phyloP scores from a whole-genome alignment of 2,797 vertebrate genomes.

The Silurus aristotelis region DNA sequence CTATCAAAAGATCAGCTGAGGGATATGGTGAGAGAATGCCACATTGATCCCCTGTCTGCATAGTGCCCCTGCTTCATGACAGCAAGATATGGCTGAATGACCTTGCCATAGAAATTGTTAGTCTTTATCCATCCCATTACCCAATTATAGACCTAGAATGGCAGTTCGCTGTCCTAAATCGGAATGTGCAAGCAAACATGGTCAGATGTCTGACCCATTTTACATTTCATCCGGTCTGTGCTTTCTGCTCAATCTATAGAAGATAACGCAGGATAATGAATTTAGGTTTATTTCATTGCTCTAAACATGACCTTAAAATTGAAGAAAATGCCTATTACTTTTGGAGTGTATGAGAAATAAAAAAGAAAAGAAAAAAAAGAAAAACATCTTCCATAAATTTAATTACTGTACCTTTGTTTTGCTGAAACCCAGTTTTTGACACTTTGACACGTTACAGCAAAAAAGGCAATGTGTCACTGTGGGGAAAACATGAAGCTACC shows the following conservation, averaged over 20 bases:
- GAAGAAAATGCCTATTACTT: slow-evolving; percentile 34
- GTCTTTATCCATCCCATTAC: slow-evolving; percentile 61
- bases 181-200: slow-evolving; percentile 37
- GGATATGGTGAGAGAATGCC: slow-evolving; percentile 29
- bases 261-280: slow-evolving; percentile 33
- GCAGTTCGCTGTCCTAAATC: slow-evolving; percentile 56
- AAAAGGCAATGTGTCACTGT: too few species aligned
- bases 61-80: slow-evolving; percentile 46
- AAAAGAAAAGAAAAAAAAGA: not conserved
- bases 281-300: slow-evolving; percentile 33
- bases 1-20: slow-evolving; percentile 48
- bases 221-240: slow-evolving; percentile 45
- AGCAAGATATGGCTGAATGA: slow-evolving; percentile 49
- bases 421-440: not conserved
- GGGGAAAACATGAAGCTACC: too few species aligned
- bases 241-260: slow-evolving; percentile 28
- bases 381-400: not conserved
- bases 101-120: slow-evolving; percentile 51
- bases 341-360: not conserved
- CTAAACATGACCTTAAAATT: slow-evolving; percentile 33
- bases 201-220: slow-evolving; percentile 55
- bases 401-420: not conserved
- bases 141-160: slow-evolving; percentile 54
- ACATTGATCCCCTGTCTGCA: slow-evolving; percentile 48
- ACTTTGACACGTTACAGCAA: too few species aligned